Conservation (phyloP, 2,797 vertebrate genomes). For the Linurgus olivaceus region DNA sequence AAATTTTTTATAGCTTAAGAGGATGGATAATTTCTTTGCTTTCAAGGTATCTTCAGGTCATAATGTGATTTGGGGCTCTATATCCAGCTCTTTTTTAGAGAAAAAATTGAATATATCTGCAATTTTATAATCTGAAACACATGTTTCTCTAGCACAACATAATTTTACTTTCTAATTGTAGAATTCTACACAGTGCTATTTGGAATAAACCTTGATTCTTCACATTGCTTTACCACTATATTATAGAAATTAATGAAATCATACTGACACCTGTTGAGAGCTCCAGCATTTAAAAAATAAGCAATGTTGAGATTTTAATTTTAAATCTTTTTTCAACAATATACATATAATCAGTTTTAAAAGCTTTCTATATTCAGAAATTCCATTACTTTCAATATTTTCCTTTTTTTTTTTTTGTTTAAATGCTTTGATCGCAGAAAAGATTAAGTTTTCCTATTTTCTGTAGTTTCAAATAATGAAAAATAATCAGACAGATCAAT, state of each 20-base stretch:
- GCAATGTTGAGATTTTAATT: neutral
- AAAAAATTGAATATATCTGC: neutral
- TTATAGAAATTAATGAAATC: neutral
- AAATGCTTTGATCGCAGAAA: neutral
- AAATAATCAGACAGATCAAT: neutral
- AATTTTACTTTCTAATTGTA: neutral
- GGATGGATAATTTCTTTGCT: neutral
- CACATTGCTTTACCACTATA: neutral
- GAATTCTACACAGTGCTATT: neutral
- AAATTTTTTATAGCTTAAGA: neutral
- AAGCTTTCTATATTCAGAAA: neutral
- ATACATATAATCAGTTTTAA: neutral
- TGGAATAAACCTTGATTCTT: conserved; percentile 27
- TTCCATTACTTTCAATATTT: neutral
- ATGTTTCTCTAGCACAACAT: neutral
- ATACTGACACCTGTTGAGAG: neutral
- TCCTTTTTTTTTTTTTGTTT: neutral
- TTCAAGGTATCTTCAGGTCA: neutral
- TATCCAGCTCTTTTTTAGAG: neutral
- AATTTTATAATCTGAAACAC: conserved; percentile 4
- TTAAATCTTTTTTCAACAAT: conserved; percentile 17
- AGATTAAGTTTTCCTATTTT: neutral
- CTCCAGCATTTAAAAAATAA: conserved; percentile 20
- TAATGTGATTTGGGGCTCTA: neutral
- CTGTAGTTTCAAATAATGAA: conserved; percentile 15